Percentiles rank a stretch among this genome's conserved stretches.
phyloP scores from a whole-genome alignment of 35 echinoderm and acorn worm genomes.

The Holothuria glaberrima region DNA sequence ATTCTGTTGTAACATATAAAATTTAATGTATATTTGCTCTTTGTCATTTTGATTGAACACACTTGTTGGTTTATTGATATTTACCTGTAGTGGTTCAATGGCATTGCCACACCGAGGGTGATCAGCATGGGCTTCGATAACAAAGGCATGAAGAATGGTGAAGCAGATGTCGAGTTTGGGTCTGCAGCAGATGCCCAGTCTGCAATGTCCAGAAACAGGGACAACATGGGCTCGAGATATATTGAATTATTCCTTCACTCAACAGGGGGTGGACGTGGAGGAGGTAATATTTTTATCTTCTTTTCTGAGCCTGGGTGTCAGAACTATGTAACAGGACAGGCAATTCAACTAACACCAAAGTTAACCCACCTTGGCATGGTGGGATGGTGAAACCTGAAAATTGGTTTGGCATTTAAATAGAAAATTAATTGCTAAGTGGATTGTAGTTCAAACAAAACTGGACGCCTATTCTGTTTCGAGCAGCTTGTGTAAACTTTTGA shows the following conservation, averaged over 20 bases:
- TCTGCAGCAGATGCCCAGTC: slow-evolving; percentile 22
- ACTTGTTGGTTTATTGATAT: background rate
- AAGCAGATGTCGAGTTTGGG: slow-evolving; percentile 58
- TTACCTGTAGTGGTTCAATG: slow-evolving; percentile 33
- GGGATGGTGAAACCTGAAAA: no score
- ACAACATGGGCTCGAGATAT: slow-evolving; percentile 51
- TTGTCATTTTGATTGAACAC: background rate
- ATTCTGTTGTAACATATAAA: no score
- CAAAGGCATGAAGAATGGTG: slow-evolving; percentile 36
- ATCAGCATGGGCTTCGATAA: slow-evolving; percentile 49
- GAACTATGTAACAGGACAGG: no score
- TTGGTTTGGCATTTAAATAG: no score
- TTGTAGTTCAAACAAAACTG: no score
- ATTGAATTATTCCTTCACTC: slow-evolving; percentile 52
- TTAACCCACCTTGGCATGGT: no score
- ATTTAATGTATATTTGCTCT: no score
- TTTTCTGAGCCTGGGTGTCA: no score
- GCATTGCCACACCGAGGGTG: slow-evolving; percentile 29
- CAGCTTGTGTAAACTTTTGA: no score
- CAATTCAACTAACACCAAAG: background rate
- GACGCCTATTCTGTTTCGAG: no score
- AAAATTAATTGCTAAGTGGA: no score
- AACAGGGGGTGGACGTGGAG: slow-evolving; percentile 17
- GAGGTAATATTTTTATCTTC: background rate
- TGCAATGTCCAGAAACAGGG: slow-evolving; percentile 47